These are phyloP conservation scores for Chrysopilus asiliformis DNA, from an alignment of 2,888 invertebrate species.

Conservation along the genomic window DNA sequence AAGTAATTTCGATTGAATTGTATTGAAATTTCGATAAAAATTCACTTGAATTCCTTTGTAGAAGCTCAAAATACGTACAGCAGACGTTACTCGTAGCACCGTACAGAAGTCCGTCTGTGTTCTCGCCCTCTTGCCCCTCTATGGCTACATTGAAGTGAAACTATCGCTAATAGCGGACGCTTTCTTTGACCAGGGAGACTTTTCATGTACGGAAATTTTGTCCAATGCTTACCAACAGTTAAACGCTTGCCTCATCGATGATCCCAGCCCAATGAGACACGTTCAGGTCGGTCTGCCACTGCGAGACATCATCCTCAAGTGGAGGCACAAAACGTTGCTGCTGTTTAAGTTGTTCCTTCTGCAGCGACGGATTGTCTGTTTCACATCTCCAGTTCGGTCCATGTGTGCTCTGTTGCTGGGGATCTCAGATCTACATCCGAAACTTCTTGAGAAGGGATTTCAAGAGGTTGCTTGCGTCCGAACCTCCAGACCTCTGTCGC, in stretches of 20 bases:
- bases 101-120: constrained; percentile 98
- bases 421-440: constrained; percentile 80
- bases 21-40: background rate
- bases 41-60: constrained; percentile 39
- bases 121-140: constrained; percentile 77
- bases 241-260: constrained; percentile 55
- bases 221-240: constrained; percentile 88
- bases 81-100: constrained; percentile 92
- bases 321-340: constrained; percentile 83
- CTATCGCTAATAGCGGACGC: constrained; percentile 92
- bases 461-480: constrained; percentile 69
- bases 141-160: constrained; percentile 90
- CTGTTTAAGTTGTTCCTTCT: constrained; percentile 85
- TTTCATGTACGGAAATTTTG: constrained; percentile 72
- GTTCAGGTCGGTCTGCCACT: constrained; percentile 32
- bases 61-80: constrained; percentile 82
- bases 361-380: constrained; percentile 80
- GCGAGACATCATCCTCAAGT: constrained; percentile 38
- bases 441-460: constrained; percentile 74
- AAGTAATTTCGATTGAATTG: constrained; percentile 41
- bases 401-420: constrained; percentile 78
- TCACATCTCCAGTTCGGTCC: constrained; percentile 82
- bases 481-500: constrained; percentile 57
- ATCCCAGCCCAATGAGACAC: constrained; percentile 41
- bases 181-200: constrained; percentile 92